Evolutionary conservation across 2,113 vertebrate genomes (phyloP).

Genomic region (Melanostigma gelatinosum): DNA sequence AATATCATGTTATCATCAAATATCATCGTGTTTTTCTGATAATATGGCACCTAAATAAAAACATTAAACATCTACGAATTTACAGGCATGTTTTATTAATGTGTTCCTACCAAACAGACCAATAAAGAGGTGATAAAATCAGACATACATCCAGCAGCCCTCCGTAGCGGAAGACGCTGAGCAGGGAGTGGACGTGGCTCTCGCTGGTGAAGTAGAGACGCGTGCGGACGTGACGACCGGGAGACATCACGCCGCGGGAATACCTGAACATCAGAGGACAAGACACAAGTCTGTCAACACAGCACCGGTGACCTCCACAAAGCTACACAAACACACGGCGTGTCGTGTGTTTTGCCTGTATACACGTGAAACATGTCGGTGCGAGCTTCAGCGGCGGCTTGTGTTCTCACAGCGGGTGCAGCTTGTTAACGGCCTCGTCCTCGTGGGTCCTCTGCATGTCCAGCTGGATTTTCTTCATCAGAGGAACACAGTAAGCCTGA

Average conservation of each 20-base stretch:
- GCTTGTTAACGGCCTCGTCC: constrained; percentile 98
- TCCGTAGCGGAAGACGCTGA: constrained; percentile 96
- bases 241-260: constrained; percentile 96
- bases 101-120: no score
- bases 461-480: constrained; percentile 96
- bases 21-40: no score
- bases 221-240: constrained; percentile 95
- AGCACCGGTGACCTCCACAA: background rate
- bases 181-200: constrained; percentile 96
- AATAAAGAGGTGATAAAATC: background rate
- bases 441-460: constrained; percentile 98
- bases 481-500: constrained; percentile 95
- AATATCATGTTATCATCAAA: background rate
- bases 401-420: constrained; percentile 90
- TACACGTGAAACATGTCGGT: constrained; percentile 11
- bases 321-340: background rate
- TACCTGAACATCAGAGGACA: constrained; percentile 83
- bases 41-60: background rate
- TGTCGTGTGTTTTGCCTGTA: background rate
- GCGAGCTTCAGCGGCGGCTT: background rate
- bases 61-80: no score
- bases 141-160: constrained; percentile 91
- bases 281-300: constrained; percentile 1
- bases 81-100: no score
- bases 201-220: constrained; percentile 98